Conservation (phyloP, 1,140 invertebrate genomes). For the Ceratitis capitata region DNA sequence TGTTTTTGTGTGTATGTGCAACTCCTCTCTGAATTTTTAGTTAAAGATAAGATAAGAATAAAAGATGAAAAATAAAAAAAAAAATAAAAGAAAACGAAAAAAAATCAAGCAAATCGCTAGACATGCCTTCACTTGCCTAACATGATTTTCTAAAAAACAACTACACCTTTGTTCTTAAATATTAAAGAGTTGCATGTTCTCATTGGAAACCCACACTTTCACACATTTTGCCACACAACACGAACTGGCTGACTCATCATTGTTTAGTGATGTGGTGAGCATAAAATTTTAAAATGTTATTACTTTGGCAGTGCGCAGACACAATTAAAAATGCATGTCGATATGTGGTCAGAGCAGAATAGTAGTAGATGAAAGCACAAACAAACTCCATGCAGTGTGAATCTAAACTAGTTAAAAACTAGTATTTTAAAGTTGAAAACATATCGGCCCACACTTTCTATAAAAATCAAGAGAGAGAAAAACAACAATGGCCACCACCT, state of each 20-base stretch:
- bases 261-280: neutral
- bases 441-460: no score
- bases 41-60: no score
- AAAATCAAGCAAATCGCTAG: neutral
- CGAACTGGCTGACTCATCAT: neutral
- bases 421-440: no score
- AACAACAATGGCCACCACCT: no score
- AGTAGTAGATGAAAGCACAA: no score
- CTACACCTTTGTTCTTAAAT: neutral
- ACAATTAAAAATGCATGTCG: neutral
- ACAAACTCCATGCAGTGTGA: no score
- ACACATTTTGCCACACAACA: neutral
- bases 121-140: neutral
- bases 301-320: neutral
- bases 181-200: neutral
- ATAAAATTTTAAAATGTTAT: neutral
- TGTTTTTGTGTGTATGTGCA: neutral
- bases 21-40: neutral
- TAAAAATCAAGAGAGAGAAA: no score
- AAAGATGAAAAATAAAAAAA: no score
- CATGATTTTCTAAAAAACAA: neutral
- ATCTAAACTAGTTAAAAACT: no score
- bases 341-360: neutral
- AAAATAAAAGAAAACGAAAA: neutral
- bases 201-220: no score